Evolutionary conservation across 53 echinoderm and acorn worm species (phyloP), one percentile per base, ranked within the genome.

Genomic region (Actinopyga echinites): DNA sequence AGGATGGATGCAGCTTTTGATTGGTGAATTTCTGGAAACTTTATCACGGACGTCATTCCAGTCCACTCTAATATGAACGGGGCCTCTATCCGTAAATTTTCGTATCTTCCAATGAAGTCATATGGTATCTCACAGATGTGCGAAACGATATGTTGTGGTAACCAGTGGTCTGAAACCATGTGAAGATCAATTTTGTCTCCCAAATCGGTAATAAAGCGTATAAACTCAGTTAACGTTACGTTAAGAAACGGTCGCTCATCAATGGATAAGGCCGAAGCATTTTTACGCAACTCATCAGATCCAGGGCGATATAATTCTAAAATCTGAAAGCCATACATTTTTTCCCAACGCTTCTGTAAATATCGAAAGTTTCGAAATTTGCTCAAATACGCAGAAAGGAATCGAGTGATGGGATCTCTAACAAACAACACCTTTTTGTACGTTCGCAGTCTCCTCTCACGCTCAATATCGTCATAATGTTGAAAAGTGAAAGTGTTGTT

Each of bases 51-150:
- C 54, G 54, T 56, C 15, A 95, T 29, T 57, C 88, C 37, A 63
- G 92, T 59, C 90, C 87, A 92, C 17, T 79, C 56, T 3, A 95
- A 78, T 13, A 86, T 57, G 83, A 83, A 92, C 10, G 95, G 95
- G 2, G 83, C 95, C 62, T 95, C 92, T 10, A 79, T 56, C 15
- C 73, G 69, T 4, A 95, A 64, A 57, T 95, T 90, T 67, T 95
- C 95, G 65, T 92, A 95, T 69, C 90, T 90, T 19, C 95, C 95
- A 22, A 95, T 90, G 52, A 92, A 95, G 31, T 95, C 95, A 34
- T 90, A 92, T n/a, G n/a, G n/a, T n/a, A n/a, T n/a, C n/a, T n/a
- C n/a, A n/a, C n/a, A n/a, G n/a, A n/a, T n/a, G n/a, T 83, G 83
- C 0, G 90, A 69, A 0, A 92, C 83, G 15, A 79, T 82, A 52